These are phyloP conservation scores for Petrophora chlorosata DNA, from an alignment of 2,888 invertebrate genomes.

Conservation along the genomic window DNA sequence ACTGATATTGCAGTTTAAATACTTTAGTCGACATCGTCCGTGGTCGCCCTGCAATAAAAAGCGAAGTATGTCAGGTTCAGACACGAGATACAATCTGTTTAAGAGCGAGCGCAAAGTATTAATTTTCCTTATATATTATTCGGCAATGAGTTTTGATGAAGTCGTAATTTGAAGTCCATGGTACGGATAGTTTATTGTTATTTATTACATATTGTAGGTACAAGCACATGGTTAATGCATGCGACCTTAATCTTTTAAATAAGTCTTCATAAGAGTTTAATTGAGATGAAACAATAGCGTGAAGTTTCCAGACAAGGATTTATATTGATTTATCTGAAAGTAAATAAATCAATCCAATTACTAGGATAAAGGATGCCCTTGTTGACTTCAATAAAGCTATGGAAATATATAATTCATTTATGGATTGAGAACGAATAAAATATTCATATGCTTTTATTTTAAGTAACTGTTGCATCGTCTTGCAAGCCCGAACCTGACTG, in stretches of 20 bases:
- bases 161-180: conserved; percentile 34
- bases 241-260: conserved; percentile 21
- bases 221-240: conserved; percentile 21
- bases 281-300: conserved; percentile 8
- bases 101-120: conserved; percentile 19
- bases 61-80: conserved; percentile 37
- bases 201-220: conserved; percentile 2
- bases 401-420: neutral
- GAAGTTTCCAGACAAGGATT: conserved; percentile 2
- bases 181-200: conserved; percentile 3
- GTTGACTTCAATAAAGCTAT: neutral
- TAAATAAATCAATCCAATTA: conserved; percentile 16
- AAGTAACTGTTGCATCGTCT: too few relatives aligned
- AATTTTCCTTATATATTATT: conserved; percentile 34
- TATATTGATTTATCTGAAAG: conserved; percentile 1
- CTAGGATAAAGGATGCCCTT: conserved; percentile 1
- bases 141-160: conserved; percentile 41
- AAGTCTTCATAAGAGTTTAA: conserved; percentile 10
- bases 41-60: conserved; percentile 12
- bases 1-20: too few relatives aligned
- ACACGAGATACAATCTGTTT: conserved; percentile 35
- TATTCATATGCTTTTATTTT: neutral
- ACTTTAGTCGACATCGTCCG: conserved; percentile 7
- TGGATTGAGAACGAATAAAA: neutral
- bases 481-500: too few relatives aligned